A percentile compares a stretch with the other conserved stretches of the same genome.
These are phyloP conservation scores for Pseudoips prasinana DNA, from an alignment of 2,888 invertebrate species.

Conservation along the genomic window DNA sequence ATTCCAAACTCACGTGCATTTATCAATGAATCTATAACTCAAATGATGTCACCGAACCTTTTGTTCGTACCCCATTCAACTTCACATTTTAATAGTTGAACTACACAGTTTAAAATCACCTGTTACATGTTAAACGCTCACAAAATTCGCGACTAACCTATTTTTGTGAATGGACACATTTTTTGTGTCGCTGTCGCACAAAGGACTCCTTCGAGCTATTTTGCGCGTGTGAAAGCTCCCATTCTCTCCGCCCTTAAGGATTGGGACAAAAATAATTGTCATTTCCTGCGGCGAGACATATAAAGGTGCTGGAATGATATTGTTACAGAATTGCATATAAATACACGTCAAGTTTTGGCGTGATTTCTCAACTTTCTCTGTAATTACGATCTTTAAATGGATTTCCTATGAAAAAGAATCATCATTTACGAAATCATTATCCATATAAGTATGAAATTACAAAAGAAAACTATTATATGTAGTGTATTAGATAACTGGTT, in stretches of 20 bases:
- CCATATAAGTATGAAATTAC: too few species aligned
- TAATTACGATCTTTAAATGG: slow-evolving; percentile 43
- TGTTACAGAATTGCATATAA: slow-evolving; percentile 25
- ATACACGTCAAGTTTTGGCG: slow-evolving; percentile 29
- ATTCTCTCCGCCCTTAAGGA: slow-evolving; percentile 69
- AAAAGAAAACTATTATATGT: too few species aligned
- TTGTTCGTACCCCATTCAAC: slow-evolving; percentile 5
- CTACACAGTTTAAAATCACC: slow-evolving; percentile 32
- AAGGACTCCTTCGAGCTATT: slow-evolving; percentile 72
- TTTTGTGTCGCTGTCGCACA: slow-evolving; percentile 66
- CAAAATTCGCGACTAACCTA: slow-evolving; percentile 72
- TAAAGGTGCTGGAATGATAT: slow-evolving; percentile 42
- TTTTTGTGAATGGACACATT: slow-evolving; percentile 78
- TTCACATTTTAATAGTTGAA: slow-evolving; percentile 10
- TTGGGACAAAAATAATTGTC: slow-evolving; percentile 79
- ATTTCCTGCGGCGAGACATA: slow-evolving; percentile 77
- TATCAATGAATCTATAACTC: slow-evolving; percentile 25
- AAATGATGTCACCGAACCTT: slow-evolving; percentile 22
- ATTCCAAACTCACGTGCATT: slow-evolving; percentile 16
- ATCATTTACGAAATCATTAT: too few species aligned
- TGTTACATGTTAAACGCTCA: slow-evolving; percentile 15
- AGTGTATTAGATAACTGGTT: too few species aligned
- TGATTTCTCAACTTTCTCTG: slow-evolving; percentile 50
- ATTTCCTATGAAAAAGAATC: too few species aligned
- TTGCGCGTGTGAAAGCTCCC: slow-evolving; percentile 75